A percentile compares a stretch with the other conserved stretches of the same genome.
phyloP scores from a whole-genome alignment of 2,113 vertebrate genomes.

The Strix aluco region DNA sequence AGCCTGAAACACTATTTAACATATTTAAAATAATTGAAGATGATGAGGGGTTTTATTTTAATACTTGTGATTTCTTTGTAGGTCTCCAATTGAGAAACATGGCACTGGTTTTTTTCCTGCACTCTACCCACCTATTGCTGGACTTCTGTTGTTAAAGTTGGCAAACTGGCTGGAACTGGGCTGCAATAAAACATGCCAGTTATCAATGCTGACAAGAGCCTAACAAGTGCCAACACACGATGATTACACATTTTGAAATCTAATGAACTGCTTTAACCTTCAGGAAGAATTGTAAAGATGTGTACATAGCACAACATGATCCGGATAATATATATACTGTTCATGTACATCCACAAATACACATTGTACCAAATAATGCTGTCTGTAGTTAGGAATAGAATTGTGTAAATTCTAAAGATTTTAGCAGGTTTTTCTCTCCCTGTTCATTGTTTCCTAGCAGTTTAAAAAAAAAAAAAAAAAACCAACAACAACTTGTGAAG shows the following conservation, averaged over 20 bases:
- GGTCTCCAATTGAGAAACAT: constrained; percentile 96
- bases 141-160: constrained; percentile 91
- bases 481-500: constrained; percentile 73
- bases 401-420: constrained; percentile 87
- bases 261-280: constrained; percentile 99
- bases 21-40: background rate
- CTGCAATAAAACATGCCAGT: constrained; percentile 93
- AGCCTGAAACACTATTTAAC: background rate
- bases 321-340: constrained; percentile 98
- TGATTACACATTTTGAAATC: constrained; percentile 88
- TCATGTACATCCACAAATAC: constrained; percentile 86
- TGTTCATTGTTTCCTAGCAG: constrained; percentile 77
- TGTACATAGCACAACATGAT: constrained; percentile 99
- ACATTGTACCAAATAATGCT: constrained; percentile 96
- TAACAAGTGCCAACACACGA: constrained; percentile 96
- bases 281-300: constrained; percentile 99
- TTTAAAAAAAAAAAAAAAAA: constrained; percentile 8
- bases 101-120: constrained; percentile 96
- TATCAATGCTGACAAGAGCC: constrained; percentile 89
- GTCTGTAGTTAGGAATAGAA: constrained; percentile 87
- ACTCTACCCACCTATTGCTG: constrained; percentile 93
- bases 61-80: constrained; percentile 61
- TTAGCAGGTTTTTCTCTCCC: constrained; percentile 80
- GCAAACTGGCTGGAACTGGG: constrained; percentile 91
- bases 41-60: background rate